A percentile compares a stretch with the other conserved stretches of the same genome.
These are phyloP conservation scores for Formica selysi DNA, from an alignment of 1,140 invertebrate species.

Conservation along the genomic window DNA sequence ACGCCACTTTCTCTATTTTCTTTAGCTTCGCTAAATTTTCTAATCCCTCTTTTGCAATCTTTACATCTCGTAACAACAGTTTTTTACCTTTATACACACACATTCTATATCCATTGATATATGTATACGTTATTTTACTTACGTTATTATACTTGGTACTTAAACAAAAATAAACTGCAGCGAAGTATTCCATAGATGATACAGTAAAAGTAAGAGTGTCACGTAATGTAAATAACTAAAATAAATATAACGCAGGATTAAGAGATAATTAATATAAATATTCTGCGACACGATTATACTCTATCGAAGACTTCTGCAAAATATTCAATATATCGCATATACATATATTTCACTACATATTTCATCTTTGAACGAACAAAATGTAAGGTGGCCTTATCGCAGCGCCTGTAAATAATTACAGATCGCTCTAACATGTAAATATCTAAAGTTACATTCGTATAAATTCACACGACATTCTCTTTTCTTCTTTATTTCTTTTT, in stretches of 20 bases:
- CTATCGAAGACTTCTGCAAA: not conserved
- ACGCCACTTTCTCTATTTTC: conserved; percentile 16
- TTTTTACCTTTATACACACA: conserved; percentile 38
- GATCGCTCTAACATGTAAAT: conserved; percentile 21
- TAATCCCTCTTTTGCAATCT: conserved; percentile 20
- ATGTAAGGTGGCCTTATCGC: conserved; percentile 30
- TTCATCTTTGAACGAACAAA: conserved; percentile 18
- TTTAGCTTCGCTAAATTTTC: conserved; percentile 17
- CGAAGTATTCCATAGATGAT: conserved; percentile 48
- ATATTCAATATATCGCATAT: conserved; percentile 26
- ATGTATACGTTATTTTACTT: not conserved
- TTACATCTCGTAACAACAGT: conserved; percentile 17
- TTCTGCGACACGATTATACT: conserved; percentile 30
- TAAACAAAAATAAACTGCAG: conserved; percentile 47
- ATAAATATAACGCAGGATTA: conserved; percentile 49
- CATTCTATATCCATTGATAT: not conserved
- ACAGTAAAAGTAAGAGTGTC: conserved; percentile 30
- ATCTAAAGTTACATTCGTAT: conserved; percentile 17
- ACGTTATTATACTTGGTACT: conserved; percentile 42
- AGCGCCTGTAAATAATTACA: conserved; percentile 31
- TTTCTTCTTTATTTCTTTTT: not conserved
- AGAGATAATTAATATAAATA: conserved; percentile 49
- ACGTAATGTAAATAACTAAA: conserved; percentile 57
- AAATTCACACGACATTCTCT: not conserved
- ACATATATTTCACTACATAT: conserved; percentile 3